A percentile compares a stretch with the other conserved stretches of the same genome.
Conservation (phyloP, 2,113 vertebrate species). For the Dicentrarchus labrax region DNA sequence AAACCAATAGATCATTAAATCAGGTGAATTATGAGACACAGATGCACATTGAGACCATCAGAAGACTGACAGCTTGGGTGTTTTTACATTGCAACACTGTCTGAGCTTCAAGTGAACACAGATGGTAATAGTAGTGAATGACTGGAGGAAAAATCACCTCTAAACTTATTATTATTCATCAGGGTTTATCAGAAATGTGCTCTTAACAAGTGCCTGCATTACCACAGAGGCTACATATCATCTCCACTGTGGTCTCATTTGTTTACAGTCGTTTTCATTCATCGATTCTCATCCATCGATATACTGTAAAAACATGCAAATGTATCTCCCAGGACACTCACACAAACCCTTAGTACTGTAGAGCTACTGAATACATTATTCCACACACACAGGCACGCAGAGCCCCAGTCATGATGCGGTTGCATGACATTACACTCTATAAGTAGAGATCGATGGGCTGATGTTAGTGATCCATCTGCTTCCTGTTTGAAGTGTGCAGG, state of each 20-base stretch:
- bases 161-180: not conserved
- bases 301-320: not conserved
- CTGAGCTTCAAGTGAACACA: not conserved
- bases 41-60: too few relatives aligned
- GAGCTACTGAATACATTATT: not conserved
- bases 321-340: not conserved
- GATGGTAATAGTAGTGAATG: not conserved
- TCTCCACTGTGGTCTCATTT: not conserved
- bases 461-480: slow-evolving; percentile 61
- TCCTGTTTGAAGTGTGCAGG: slow-evolving; percentile 53
- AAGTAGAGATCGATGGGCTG: slow-evolving; percentile 42
- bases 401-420: not conserved
- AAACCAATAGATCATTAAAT: not conserved
- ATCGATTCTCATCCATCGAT: not conserved
- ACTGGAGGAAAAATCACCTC: not conserved
- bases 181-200: not conserved
- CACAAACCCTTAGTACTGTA: not conserved
- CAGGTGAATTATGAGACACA: not conserved
- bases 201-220: not conserved
- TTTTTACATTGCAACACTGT: not conserved
- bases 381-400: not conserved
- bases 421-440: slow-evolving; percentile 31
- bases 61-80: not conserved
- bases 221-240: not conserved
- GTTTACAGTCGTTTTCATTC: not conserved